Evolutionary conservation across 2,113 vertebrate species (phyloP), one percentile per base, ranked within the genome.

Genomic region (Alectura lathami): DNA sequence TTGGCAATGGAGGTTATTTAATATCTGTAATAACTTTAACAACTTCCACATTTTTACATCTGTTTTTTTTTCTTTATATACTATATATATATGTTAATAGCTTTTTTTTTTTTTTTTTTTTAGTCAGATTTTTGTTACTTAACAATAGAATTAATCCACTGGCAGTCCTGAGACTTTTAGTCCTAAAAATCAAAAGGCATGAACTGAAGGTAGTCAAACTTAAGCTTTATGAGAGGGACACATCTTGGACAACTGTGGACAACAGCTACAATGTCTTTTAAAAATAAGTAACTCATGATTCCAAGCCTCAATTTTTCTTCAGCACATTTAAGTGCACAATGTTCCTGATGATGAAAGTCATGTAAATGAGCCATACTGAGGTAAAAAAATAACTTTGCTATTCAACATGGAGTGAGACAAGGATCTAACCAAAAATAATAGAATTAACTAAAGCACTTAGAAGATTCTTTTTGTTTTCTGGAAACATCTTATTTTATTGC

Each of bases 11-110:
- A 57, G 18, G 6, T 8, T 43, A 9, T 38, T 4, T 62, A 40
- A 56, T n/a, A 15, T 4, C 18, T 48, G 11, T 26, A 32, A 32
- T 73, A 78, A 29, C 7, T n/a, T n/a, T n/a, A n/a, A n/a, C n/a
- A n/a, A n/a, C n/a, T n/a, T n/a, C n/a, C n/a, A n/a, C 8, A 23
- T 30, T 32, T 57, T 30, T 7, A 24, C 32, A 30, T 8, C 0
- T 10, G 29, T 59, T 8, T 18, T 38, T 70, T 57, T 1, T 34
- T 8, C 10, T 57, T 70, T 50, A 1, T 4, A 50, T 68, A 23
- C 21, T 7, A 24, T 36, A 6, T 21, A n/a, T n/a, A n/a, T 64
- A 75, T 64, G 32, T 59, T 12, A 59, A 70, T n/a, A 51, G 6
- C 23, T 50, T 16, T 5, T 57, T 62, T 9, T 20, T 1, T 2